phyloP scores from a whole-genome alignment of 35 echinoderm and acorn worm species.

The Ptychodera flava region DNA sequence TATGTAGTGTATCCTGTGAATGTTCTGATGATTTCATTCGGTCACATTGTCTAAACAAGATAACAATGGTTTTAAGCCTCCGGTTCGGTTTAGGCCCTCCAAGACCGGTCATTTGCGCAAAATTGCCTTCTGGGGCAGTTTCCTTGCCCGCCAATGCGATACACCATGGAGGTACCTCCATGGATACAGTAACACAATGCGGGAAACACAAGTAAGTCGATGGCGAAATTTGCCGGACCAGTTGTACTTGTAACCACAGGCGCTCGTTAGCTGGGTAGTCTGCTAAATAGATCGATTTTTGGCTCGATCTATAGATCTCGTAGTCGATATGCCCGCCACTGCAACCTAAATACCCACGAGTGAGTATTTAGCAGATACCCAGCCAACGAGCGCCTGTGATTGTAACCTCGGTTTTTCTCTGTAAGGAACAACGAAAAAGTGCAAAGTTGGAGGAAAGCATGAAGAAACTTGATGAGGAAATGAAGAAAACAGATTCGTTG shows the following conservation, averaged over 20 bases:
- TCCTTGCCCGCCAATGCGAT: too few relatives aligned
- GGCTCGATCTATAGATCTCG: too few relatives aligned
- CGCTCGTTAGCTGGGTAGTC: too few relatives aligned
- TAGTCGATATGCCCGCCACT: too few relatives aligned
- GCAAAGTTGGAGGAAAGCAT: constrained; percentile 7
- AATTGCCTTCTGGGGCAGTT: too few relatives aligned
- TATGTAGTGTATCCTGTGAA: neutral
- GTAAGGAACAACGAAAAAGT: constrained; percentile 9
- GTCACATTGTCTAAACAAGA: too few relatives aligned
- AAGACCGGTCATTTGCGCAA: too few relatives aligned
- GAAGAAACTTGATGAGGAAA: constrained; percentile 4
- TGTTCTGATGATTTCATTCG: neutral
- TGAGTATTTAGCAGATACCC: neutral
- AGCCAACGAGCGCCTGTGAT: neutral
- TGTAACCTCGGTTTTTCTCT: neutral
- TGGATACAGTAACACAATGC: too few relatives aligned
- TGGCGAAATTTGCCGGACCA: neutral
- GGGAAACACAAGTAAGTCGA: neutral
- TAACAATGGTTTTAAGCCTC: too few relatives aligned
- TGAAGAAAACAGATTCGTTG: constrained; percentile 13
- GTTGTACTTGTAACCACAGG: neutral
- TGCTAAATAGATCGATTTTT: too few relatives aligned
- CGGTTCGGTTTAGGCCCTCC: too few relatives aligned
- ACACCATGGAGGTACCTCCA: too few relatives aligned
- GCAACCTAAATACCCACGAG: neutral